Evolutionary conservation across 2,888 invertebrate species (phyloP).

Genomic region (Agonum fuliginosum): DNA sequence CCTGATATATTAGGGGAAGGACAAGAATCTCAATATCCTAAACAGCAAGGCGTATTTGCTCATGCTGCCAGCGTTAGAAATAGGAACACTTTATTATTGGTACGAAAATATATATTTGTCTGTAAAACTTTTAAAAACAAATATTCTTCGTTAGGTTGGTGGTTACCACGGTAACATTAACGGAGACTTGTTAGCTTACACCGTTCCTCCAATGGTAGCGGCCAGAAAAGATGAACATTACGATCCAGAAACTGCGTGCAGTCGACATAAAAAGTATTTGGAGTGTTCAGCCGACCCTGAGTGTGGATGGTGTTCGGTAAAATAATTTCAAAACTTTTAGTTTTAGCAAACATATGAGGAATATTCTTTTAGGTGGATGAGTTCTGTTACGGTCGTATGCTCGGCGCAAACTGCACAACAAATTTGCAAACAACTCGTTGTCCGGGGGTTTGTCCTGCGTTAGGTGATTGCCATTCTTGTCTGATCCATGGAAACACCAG

Average conservation of each 20-base stretch:
- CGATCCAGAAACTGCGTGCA: constrained; percentile 86
- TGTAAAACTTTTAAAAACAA: background rate
- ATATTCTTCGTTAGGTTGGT: constrained; percentile 74
- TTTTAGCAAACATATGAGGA: no score
- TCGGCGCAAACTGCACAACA: constrained; percentile 92
- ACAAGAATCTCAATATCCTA: constrained; percentile 84
- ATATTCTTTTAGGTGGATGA: constrained; percentile 72
- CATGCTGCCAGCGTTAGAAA: constrained; percentile 89
- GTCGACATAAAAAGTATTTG: constrained; percentile 82
- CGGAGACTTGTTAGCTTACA: constrained; percentile 90
- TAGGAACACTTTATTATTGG: constrained; percentile 88
- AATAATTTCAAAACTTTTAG: background rate
- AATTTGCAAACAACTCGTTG: constrained; percentile 91
- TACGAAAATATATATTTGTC: constrained; percentile 5
- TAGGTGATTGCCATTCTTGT: constrained; percentile 94
- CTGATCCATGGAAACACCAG: constrained; percentile 83
- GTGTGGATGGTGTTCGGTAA: constrained; percentile 91
- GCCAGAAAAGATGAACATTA: constrained; percentile 78
- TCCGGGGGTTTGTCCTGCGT: constrained; percentile 91
- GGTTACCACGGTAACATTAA: constrained; percentile 96
- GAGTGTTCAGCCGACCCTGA: constrained; percentile 93
- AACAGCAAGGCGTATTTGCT: constrained; percentile 92
- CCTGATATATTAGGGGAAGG: constrained; percentile 84
- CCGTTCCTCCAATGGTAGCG: constrained; percentile 88
- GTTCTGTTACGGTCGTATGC: constrained; percentile 86